Percentiles rank a stretch among this genome's conserved stretches.
These are phyloP conservation scores for Callitettix versicolor DNA, from an alignment of 1,140 invertebrate species.

Conservation along the genomic window DNA sequence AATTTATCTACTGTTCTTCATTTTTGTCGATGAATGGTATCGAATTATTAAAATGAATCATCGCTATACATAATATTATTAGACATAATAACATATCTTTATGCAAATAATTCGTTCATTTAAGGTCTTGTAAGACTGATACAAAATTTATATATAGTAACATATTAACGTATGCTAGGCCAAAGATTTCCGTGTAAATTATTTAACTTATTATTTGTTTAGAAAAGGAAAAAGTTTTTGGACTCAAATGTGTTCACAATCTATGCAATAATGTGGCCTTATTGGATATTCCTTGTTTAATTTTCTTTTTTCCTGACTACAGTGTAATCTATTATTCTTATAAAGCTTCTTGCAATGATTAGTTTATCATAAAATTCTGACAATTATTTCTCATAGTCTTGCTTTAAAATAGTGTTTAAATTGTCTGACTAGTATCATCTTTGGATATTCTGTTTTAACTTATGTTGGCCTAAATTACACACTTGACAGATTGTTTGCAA, in stretches of 20 bases:
- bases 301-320: not conserved
- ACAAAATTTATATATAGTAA: not conserved
- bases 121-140: not conserved
- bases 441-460: too few species aligned
- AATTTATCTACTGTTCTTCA: slow-evolving; percentile 1
- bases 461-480: too few species aligned
- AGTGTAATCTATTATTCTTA: not conserved
- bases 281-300: not conserved
- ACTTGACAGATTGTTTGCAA: too few species aligned
- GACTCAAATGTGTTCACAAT: not conserved
- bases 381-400: too few species aligned
- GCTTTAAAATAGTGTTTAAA: too few species aligned
- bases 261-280: slow-evolving; percentile 13
- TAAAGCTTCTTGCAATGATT: too few species aligned
- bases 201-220: not conserved
- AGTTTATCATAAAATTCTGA: too few species aligned
- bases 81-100: not conserved
- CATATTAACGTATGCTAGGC: not conserved
- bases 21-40: not conserved
- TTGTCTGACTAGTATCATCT: too few species aligned
- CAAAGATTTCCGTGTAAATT: not conserved
- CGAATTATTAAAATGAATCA: not conserved
- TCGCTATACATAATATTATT: not conserved
- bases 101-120: not conserved
- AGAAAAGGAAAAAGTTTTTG: not conserved